These are phyloP conservation scores for Drosophila malerkotliana DNA, from an alignment of 1,140 invertebrate species.

Conservation along the genomic window DNA sequence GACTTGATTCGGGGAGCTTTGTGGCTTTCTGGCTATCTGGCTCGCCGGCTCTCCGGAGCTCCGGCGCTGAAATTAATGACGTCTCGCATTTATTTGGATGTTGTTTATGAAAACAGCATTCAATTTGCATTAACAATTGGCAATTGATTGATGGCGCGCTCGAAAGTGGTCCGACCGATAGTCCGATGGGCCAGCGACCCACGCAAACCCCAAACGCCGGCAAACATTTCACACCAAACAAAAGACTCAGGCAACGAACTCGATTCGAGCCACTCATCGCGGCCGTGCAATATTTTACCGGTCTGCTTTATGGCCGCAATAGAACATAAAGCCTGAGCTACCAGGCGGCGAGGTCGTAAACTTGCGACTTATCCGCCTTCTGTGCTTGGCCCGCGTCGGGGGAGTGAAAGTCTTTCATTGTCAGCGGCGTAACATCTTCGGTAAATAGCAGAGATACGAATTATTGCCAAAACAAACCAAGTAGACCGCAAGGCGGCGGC, in stretches of 20 bases:
- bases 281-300: conserved; percentile 15
- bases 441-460: conserved; percentile 54
- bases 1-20: conserved; percentile 67
- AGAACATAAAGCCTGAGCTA: conserved; percentile 65
- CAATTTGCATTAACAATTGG: conserved; percentile 77
- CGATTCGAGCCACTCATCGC: conserved; percentile 3
- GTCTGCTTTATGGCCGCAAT: conserved; percentile 62
- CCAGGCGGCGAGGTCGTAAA: conserved; percentile 36
- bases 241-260: conserved; percentile 74
- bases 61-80: conserved; percentile 70
- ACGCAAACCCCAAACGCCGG: conserved; percentile 18
- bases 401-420: conserved; percentile 63
- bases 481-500: conserved; percentile 3
- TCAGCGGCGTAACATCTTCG: conserved; percentile 51
- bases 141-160: conserved; percentile 64
- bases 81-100: conserved; percentile 75
- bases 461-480: conserved; percentile 59
- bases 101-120: conserved; percentile 80
- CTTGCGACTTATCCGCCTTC: conserved; percentile 30
- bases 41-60: not conserved
- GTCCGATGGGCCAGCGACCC: conserved; percentile 28
- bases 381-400: conserved; percentile 7
- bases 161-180: conserved; percentile 34
- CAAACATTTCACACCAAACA: conserved; percentile 53
- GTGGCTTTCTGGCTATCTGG: conserved; percentile 20